Evolutionary conservation across 1,140 invertebrate species (phyloP).

Genomic region (Acromyrmex echinatior): DNA sequence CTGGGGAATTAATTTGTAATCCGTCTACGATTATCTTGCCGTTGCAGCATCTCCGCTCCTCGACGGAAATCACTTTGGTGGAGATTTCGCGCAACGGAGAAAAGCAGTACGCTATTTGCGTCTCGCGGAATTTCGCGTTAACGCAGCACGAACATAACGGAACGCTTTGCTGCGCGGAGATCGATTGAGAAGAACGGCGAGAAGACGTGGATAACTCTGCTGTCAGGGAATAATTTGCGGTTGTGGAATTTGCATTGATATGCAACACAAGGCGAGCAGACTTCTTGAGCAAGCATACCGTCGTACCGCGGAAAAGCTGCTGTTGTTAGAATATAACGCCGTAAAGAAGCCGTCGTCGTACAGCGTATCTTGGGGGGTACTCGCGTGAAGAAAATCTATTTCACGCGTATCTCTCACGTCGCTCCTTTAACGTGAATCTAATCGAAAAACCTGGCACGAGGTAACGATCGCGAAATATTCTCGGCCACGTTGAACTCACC

Average conservation of each 20-base stretch:
- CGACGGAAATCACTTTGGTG: conserved; percentile 36
- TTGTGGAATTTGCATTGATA: conserved; percentile 46
- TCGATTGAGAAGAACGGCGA: conserved; percentile 27
- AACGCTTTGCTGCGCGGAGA: conserved; percentile 15
- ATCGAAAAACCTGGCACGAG: not conserved
- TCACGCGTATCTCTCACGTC: not conserved
- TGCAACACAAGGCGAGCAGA: conserved; percentile 11
- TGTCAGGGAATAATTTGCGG: conserved; percentile 46
- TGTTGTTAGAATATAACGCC: not conserved
- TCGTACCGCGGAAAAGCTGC: conserved; percentile 9
- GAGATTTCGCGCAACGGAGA: conserved; percentile 7
- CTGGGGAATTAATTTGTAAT: conserved; percentile 53
- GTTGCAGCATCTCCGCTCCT: conserved; percentile 22
- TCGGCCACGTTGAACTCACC: not conserved
- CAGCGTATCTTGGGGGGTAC: not conserved
- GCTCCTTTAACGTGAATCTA: conserved; percentile 25
- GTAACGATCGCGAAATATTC: not conserved
- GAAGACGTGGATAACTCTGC: conserved; percentile 26
- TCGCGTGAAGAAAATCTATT: conserved; percentile 3
- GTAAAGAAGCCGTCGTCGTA: not conserved
- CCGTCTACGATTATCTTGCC: conserved; percentile 51
- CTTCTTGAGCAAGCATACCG: not conserved
- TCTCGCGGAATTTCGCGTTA: conserved; percentile 40
- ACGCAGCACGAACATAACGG: not conserved
- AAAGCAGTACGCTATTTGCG: not conserved